Evolutionary conservation across 2,888 invertebrate genomes (phyloP).

Genomic region (Zhuqinia jingwanae): DNA sequence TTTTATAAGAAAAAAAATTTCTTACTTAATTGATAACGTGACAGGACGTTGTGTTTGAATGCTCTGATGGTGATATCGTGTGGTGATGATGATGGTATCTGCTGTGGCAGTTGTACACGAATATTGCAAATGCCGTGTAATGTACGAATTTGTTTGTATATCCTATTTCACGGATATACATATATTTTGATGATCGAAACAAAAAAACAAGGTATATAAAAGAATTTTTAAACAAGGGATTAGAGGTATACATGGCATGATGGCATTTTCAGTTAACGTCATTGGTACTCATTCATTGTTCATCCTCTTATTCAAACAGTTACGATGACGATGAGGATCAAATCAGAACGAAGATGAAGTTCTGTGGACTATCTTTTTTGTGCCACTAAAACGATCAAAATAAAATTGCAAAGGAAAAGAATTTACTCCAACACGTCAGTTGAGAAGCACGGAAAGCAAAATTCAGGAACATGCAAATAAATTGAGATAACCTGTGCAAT

Average conservation of each 20-base stretch:
- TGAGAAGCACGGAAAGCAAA: no score
- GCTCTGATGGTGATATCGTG: conserved; percentile 19
- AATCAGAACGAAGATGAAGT: conserved; percentile 13
- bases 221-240: no score
- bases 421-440: neutral
- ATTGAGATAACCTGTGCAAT: no score
- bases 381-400: neutral
- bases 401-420: neutral
- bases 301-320: conserved; percentile 20
- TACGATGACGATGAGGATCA: conserved; percentile 4
- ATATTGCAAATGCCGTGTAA: neutral
- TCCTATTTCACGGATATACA: conserved; percentile 29
- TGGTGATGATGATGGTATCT: neutral
- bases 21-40: conserved; percentile 46
- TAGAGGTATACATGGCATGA: conserved; percentile 5
- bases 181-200: conserved; percentile 20
- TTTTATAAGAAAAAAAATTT: conserved; percentile 2
- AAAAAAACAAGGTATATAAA: conserved; percentile 23
- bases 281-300: conserved; percentile 39
- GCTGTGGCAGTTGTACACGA: neutral
- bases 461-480: no score
- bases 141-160: neutral
- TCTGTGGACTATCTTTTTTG: neutral
- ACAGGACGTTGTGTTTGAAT: conserved; percentile 34
- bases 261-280: conserved; percentile 41